Evolutionary conservation across 2,113 vertebrate species (phyloP).

Genomic region (pig (Sus scrofa)): T2T-Sscrofa CM000830.6:89506501-89507000

Average conservation of each 20-base stretch:
- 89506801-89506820: neutral
- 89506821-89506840: conserved; percentile 10
- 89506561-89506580: no score
- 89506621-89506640: no score
- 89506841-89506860: neutral
- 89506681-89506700: neutral
- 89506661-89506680: no score
- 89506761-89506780: conserved; percentile 37
- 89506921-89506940: neutral
- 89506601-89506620: no score
- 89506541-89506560: no score
- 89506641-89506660: no score
- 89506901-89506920: conserved; percentile 31
- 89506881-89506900: conserved; percentile 13
- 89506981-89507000: neutral
- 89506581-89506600: no score
- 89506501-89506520: no score
- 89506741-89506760: neutral
- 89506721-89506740: neutral
- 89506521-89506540: no score
- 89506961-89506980: neutral
- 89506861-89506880: neutral
- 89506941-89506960: conserved; percentile 39
- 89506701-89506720: neutral
- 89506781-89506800: conserved; percentile 11